A percentile compares a stretch with the other conserved stretches of the same genome.
These are phyloP conservation scores for Calypte anna DNA, from an alignment of 2,113 vertebrate genomes.

Conservation along the genomic window DNA sequence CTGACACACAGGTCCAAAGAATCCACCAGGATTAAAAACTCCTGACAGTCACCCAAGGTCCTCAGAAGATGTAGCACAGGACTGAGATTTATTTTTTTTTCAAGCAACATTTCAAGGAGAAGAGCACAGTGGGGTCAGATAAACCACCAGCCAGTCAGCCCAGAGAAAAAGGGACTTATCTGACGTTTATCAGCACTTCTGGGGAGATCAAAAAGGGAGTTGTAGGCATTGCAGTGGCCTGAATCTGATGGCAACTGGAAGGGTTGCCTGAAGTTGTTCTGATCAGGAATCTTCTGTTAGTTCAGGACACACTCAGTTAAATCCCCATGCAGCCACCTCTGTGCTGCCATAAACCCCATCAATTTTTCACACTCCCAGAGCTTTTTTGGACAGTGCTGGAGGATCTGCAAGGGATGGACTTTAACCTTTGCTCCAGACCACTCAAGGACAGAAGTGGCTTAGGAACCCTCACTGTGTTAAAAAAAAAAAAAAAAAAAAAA, in stretches of 20 bases:
- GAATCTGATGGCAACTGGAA: not conserved
- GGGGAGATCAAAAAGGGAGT: not conserved
- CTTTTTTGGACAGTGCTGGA: not conserved
- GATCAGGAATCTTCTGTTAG: not conserved
- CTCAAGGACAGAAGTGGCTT: slow-evolving; percentile 13
- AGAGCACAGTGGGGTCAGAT: not conserved
- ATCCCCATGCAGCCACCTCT: not conserved
- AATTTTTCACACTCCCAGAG: slow-evolving; percentile 8
- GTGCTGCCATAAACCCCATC: not conserved
- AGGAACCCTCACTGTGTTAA: not conserved
- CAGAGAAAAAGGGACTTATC: not conserved
- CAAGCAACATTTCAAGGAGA: not conserved
- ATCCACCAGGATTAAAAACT: not conserved
- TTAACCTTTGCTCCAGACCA: not conserved
- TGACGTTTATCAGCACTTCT: not conserved
- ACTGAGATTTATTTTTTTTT: not conserved
- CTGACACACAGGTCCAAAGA: not conserved
- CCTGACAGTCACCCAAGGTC: rapidly evolving
- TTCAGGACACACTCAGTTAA: not conserved
- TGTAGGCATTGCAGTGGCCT: not conserved
- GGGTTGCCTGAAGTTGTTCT: not conserved
- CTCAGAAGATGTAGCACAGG: not conserved
- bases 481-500: no score
- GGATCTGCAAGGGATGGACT: not conserved
- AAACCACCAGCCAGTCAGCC: rapidly evolving